Evolutionary conservation across 2,797 vertebrate species (phyloP), one percentile per base, ranked within the genome.

Genomic region (Phoebastria nigripes): DNA sequence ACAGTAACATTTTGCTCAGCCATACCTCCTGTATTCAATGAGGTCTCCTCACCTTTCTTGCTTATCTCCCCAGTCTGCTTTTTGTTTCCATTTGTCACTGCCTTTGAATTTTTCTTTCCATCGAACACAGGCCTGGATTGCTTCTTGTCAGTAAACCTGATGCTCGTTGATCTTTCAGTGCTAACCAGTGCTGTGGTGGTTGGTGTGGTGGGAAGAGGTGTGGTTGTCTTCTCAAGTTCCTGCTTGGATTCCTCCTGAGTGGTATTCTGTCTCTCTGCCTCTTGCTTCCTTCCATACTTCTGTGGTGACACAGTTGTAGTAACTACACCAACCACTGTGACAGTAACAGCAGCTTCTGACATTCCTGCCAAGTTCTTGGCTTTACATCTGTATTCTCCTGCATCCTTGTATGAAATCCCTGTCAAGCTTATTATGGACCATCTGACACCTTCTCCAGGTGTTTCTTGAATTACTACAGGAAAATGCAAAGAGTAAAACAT

Each of bases 351-450:
- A 54, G 99, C 99, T 96, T 98, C 98, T 24, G 98, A 98, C 19
- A 95, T 97, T 28, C 99, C 99, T 3, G 99, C 99, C 77, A 99
- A 96, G 82, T 99, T 99, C 96, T 99, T 99, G 49, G 99, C 99
- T 94, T 98, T 99, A 96, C 99, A 99, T 46, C 97, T 98, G 97
- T 99, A 99, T 97, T 99, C 97, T 24, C 99, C 99, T 9, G 99
- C 98, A 0, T 99, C 99, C 94, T 98, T 99, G 96, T 98, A 97
- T 12, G 98, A 96, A 95, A 99, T 98, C 73, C 98, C 98, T 25
- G 98, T 98, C 96, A 99, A 91, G 94, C 99, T 99, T 95, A 99
- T 98, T 91, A 99, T 99, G 96, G 99, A 99, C 99, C 99, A 99
- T 69, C 98, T 98, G 85, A 99, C 97, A 47, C 99, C 99, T 22